Evolutionary conservation across 2,797 vertebrate genomes (phyloP).

Genomic region (Pseudotriccus pelzelni): DNA sequence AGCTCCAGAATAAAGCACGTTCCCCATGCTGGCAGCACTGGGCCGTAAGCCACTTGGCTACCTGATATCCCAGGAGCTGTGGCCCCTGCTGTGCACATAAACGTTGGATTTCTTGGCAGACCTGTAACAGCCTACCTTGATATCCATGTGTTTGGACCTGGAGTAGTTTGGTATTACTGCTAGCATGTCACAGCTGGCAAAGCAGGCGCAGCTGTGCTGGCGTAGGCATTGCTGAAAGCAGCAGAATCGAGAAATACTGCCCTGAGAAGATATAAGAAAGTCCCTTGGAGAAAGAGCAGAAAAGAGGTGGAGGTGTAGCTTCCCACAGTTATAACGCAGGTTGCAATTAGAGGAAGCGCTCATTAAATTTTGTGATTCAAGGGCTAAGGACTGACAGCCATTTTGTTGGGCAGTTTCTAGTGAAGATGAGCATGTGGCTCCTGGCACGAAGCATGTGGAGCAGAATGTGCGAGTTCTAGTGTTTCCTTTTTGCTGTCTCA

Average conservation of each 20-base stretch:
- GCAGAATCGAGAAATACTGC: neutral
- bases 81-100: neutral
- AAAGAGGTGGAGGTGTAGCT: neutral
- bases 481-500: neutral
- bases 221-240: neutral
- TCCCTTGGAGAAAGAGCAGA: neutral
- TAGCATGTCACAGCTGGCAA: fast-evolving
- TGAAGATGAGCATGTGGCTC: neutral
- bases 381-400: fast-evolving
- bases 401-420: neutral
- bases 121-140: neutral
- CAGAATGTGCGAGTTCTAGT: neutral
- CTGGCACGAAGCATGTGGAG: neutral
- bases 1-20: fast-evolving
- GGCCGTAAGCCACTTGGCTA: neutral
- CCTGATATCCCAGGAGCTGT: neutral
- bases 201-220: neutral
- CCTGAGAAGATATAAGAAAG: neutral
- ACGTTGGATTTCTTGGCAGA: neutral
- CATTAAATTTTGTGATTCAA: neutral
- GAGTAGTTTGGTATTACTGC: neutral
- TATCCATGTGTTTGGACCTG: neutral
- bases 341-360: neutral
- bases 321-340: neutral
- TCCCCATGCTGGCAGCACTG: neutral